Evolutionary conservation across 2,888 invertebrate genomes (phyloP).

Genomic region (Drosophila histrio): DNA sequence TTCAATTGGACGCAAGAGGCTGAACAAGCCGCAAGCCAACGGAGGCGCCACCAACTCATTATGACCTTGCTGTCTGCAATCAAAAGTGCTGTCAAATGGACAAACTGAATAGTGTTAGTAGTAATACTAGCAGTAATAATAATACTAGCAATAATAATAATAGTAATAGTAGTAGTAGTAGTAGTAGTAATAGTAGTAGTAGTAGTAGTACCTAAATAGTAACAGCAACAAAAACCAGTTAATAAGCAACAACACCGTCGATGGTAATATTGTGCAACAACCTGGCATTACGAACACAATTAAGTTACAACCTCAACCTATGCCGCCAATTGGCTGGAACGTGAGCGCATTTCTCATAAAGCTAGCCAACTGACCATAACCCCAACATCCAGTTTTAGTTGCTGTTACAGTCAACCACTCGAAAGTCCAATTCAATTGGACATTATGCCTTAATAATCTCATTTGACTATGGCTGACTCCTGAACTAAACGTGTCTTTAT

Average conservation of each 20-base stretch:
- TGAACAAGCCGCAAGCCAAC: constrained; percentile 11
- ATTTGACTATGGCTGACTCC: constrained; percentile 22
- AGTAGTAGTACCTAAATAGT: constrained; percentile 25
- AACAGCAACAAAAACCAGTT: constrained; percentile 39
- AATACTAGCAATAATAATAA: constrained; percentile 8
- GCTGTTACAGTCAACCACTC: background rate
- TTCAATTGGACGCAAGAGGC: constrained; percentile 19
- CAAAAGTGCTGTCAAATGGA: constrained; percentile 23
- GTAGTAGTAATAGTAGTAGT: constrained; percentile 11
- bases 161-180: constrained; percentile 5
- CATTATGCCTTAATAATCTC: constrained; percentile 20
- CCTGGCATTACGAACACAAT: constrained; percentile 51
- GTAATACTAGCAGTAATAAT: background rate
- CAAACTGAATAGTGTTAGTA: constrained; percentile 10
- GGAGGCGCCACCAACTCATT: constrained; percentile 39
- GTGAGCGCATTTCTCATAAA: constrained; percentile 48
- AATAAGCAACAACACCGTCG: constrained; percentile 42
- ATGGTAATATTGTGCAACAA: constrained; percentile 51
- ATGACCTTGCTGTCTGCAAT: constrained; percentile 50
- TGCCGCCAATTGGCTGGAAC: constrained; percentile 44
- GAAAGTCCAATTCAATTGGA: constrained; percentile 37
- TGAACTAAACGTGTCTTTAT: constrained; percentile 27
- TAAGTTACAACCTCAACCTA: constrained; percentile 51
- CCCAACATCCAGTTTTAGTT: constrained; percentile 15
- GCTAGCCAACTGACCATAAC: constrained; percentile 45